phyloP scores from a whole-genome alignment of 2,113 vertebrate species.

The Mustela nigripes region DNA sequence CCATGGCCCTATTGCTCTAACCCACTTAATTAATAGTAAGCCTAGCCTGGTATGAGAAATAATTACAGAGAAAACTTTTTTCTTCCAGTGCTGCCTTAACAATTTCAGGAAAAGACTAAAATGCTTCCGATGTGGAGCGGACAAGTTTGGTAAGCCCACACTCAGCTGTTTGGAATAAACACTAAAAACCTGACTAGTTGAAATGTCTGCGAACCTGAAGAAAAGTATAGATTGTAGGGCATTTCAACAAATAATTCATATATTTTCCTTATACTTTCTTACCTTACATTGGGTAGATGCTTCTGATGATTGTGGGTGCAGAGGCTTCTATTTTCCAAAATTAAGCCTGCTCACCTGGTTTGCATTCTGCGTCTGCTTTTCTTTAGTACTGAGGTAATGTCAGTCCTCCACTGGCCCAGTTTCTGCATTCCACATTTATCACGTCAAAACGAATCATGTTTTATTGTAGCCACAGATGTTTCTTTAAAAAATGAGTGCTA shows the following conservation, averaged over 20 bases:
- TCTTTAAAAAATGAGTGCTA: not conserved
- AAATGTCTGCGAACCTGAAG: constrained; percentile 2
- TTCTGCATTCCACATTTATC: constrained; percentile 12
- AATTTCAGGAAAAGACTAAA: constrained; percentile 99
- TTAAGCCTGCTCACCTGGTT: not conserved
- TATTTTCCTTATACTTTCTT: constrained; percentile 41
- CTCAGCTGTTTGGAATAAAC: constrained; percentile 43
- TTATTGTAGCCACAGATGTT: not conserved
- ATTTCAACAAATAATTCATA: not conserved
- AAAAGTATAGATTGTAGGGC: not conserved
- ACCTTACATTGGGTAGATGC: not conserved
- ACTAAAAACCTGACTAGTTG: constrained; percentile 21
- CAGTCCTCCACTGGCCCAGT: not conserved
- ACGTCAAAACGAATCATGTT: not conserved
- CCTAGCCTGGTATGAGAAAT: constrained; percentile 66
- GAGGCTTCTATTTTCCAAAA: not conserved
- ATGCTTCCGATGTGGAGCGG: constrained; percentile 99
- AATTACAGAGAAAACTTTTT: constrained; percentile 77
- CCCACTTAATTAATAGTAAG: constrained; percentile 45
- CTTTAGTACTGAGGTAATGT: not conserved
- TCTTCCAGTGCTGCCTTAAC: constrained; percentile 98
- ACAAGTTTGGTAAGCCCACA: constrained; percentile 95
- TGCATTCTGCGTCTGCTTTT: not conserved
- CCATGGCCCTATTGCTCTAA: not conserved
- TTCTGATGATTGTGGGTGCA: not conserved